These are phyloP conservation scores for Gonioctena quinquepunctata DNA, from an alignment of 1,140 invertebrate genomes.

Conservation along the genomic window DNA sequence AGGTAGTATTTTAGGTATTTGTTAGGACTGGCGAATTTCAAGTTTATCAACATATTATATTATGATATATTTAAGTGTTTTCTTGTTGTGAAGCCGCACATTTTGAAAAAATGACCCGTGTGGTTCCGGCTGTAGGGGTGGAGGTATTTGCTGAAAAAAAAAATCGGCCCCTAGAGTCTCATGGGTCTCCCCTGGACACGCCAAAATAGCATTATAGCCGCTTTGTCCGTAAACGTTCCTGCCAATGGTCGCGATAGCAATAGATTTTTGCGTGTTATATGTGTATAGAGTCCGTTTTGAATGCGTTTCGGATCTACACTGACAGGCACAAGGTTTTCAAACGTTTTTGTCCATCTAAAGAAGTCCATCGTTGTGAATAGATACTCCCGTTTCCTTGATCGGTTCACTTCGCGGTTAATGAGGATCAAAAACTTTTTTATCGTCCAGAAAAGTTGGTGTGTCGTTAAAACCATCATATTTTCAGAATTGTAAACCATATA, in stretches of 20 bases:
- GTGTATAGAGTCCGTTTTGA: conserved; percentile 21
- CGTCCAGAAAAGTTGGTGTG: too few relatives aligned
- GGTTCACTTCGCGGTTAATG: too few relatives aligned
- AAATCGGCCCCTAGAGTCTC: conserved; percentile 30
- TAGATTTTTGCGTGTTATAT: conserved; percentile 49
- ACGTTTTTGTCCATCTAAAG: too few relatives aligned
- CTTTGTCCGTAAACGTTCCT: conserved; percentile 55
- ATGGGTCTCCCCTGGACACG: conserved; percentile 28
- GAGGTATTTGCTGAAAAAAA: background rate
- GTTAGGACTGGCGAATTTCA: conserved; percentile 47
- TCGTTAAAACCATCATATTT: too few relatives aligned
- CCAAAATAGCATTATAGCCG: conserved; percentile 45
- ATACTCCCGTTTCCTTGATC: too few relatives aligned
- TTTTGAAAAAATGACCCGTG: conserved; percentile 27
- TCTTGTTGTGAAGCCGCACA: conserved; percentile 49
- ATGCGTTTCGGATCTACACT: background rate
- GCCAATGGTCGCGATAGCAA: conserved; percentile 54
- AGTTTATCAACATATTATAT: conserved; percentile 44
- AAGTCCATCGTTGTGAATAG: too few relatives aligned
- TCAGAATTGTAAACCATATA: too few relatives aligned
- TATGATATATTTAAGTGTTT: conserved; percentile 48
- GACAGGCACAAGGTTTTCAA: too few relatives aligned
- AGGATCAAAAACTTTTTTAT: too few relatives aligned
- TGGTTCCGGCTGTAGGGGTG: conserved; percentile 38
- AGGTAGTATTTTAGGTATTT: conserved; percentile 40